Conservation (phyloP, 2,888 invertebrate species). For the Adelphocoris suturalis region DNA sequence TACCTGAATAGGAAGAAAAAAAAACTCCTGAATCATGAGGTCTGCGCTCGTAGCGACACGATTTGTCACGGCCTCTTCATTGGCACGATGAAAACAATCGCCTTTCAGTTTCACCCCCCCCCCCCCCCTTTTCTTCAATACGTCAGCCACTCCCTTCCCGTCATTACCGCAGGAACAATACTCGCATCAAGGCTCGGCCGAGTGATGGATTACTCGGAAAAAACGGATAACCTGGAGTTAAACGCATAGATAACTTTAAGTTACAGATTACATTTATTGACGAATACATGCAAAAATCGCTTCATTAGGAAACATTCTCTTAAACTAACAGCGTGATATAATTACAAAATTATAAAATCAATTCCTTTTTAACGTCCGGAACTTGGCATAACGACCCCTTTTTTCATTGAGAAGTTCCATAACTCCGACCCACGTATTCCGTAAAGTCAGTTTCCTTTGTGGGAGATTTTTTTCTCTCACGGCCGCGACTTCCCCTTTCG, state of each 20-base stretch:
- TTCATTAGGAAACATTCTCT: not conserved
- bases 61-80: slow-evolving; percentile 27
- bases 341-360: too few relatives aligned
- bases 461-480: not conserved
- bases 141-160: not conserved
- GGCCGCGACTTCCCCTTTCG: slow-evolving; percentile 12
- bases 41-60: not conserved
- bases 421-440: slow-evolving; percentile 3
- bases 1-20: not conserved
- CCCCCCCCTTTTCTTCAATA: too few relatives aligned
- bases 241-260: not conserved
- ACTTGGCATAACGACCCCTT: not conserved
- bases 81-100: slow-evolving; percentile 39
- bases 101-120: not conserved
- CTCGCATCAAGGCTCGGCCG: not conserved
- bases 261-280: too few relatives aligned
- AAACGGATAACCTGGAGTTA: not conserved
- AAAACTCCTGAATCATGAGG: not conserved
- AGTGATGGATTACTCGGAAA: not conserved
- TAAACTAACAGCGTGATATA: too few relatives aligned
- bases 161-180: slow-evolving; percentile 25
- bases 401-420: not conserved
- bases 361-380: too few relatives aligned
- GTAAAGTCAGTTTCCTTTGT: not conserved
- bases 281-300: not conserved